phyloP scores from a whole-genome alignment of 2,113 vertebrate genomes.

The Sminthopsis crassicaudata region DNA sequence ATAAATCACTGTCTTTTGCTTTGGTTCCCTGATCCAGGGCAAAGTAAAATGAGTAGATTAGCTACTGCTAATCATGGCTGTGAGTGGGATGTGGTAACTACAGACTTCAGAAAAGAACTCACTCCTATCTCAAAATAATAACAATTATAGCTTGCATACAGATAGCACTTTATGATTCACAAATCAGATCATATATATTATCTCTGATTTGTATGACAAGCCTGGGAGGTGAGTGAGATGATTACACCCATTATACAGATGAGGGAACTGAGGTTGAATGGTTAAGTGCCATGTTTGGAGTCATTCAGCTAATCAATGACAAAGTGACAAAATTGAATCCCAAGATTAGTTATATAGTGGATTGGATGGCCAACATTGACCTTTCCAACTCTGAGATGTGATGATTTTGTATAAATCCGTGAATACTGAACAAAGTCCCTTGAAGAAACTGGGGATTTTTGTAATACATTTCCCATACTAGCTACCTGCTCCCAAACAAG shows the following conservation, averaged over 20 bases:
- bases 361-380: neutral
- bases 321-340: neutral
- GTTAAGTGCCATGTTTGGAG: neutral
- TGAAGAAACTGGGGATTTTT: neutral
- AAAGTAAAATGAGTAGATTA: neutral
- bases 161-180: neutral
- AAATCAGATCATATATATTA: neutral
- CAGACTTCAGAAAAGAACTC: neutral
- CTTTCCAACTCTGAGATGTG: neutral
- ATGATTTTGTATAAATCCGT: neutral
- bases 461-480: neutral
- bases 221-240: neutral
- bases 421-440: neutral
- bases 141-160: neutral
- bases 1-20: neutral
- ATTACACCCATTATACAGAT: neutral
- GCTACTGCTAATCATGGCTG: accelerated
- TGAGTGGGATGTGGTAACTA: neutral
- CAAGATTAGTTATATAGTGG: neutral
- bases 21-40: accelerated
- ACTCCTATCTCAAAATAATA: neutral
- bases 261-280: neutral
- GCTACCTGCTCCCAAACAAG: neutral
- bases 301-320: neutral
- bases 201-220: neutral